A percentile compares a stretch with the other conserved stretches of the same genome.
Conservation (phyloP, 2,888 invertebrate genomes). For the Chymomyza procnemis region DNA sequence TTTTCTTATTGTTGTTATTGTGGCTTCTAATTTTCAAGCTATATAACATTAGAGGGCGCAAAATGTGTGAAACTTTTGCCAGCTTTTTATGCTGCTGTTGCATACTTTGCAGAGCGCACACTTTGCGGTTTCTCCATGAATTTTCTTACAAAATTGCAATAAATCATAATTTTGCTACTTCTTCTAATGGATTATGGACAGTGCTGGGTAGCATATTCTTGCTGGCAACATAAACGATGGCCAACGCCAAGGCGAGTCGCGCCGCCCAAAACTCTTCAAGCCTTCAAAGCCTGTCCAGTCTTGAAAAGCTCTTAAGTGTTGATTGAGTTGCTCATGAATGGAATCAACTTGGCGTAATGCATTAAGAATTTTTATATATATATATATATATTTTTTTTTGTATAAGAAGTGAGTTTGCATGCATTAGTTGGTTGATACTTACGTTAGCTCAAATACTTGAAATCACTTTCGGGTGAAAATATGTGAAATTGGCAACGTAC, state of each 20-base stretch:
- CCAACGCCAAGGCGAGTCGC: conserved; percentile 11
- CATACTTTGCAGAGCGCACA: conserved; percentile 48
- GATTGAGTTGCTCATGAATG: conserved; percentile 54
- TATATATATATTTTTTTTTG: no score
- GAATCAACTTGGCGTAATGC: background rate
- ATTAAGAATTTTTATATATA: background rate
- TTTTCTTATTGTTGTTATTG: background rate
- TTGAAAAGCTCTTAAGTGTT: conserved; percentile 40
- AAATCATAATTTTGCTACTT: conserved; percentile 69
- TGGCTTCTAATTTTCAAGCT: background rate
- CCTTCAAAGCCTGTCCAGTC: background rate
- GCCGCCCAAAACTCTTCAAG: background rate
- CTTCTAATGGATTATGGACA: conserved; percentile 71
- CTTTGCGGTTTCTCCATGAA: conserved; percentile 58
- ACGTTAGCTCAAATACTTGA: background rate
- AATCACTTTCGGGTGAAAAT: background rate
- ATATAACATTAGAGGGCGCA: background rate
- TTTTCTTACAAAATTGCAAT: conserved; percentile 52
- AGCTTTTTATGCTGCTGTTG: conserved; percentile 29
- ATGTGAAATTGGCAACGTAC: background rate
- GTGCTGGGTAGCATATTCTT: conserved; percentile 42
- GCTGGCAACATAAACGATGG: conserved; percentile 13
- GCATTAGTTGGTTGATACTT: background rate
- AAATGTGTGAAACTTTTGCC: background rate
- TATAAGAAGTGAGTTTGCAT: background rate